Base-by-base conservation (phyloP, 2,888 invertebrate genomes). In the Germaria angustata region DNA sequence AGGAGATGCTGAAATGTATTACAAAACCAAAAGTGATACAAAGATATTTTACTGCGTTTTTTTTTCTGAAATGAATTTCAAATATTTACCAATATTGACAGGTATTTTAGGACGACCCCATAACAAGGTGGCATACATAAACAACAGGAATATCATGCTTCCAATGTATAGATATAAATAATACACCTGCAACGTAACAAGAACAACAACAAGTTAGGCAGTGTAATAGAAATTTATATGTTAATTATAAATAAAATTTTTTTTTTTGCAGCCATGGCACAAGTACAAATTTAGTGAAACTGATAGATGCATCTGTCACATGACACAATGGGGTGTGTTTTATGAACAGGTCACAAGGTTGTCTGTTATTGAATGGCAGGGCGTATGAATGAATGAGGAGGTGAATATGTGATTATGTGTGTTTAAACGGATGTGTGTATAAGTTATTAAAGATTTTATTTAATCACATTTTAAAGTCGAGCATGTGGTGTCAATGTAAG, bases 151-250 rank as follows among this genome's bases (percentile, higher is more conserved):
- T 77, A 95, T 92, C 94, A 97, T 97, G 88, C 96, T 96, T 84
- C 96, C 96, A 87, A 96, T 94, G 92, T 97, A 97, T 84, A 97
- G 93, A 91, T 97, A 97, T 84, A 97, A 92, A 92, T 97, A 97
- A 92, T 96, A 97, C 11, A 95, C 96, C 94, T 96, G 92, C 72
- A 88, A 87, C 72, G 57, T 80, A 76, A 36, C 73, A 57, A 61
- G 20, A 68, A 59, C 44, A 46, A 22, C 20, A 68, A 22, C 44
- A 59, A 39, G 61, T 17, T 39, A 44, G 24, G n/a, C 28, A 20
- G 4, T 34, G 55, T 57, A 73, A 44, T 44, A 78, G 51, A 75
- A 83, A 79, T 76, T 83, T 68, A 59, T 49, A 81, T 75, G 41
- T 82, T 53, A 53, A 39, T 59, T 53, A 53, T 32, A 53, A 53